Conservation (phyloP, 1,140 invertebrate species). For the Drosophila kohkoa region DNA sequence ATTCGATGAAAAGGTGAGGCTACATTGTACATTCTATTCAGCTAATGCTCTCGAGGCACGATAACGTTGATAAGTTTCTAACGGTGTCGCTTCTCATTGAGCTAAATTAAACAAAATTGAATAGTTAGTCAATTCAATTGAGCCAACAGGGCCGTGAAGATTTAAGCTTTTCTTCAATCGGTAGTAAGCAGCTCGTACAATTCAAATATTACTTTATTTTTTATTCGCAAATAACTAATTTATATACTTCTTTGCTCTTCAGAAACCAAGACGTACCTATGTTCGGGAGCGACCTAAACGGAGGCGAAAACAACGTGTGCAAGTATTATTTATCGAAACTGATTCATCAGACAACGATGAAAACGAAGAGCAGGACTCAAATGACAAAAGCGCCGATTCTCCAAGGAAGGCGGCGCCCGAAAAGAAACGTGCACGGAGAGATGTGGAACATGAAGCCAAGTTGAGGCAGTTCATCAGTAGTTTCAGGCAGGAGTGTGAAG, state of each 20-base stretch:
- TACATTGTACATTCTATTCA: no score
- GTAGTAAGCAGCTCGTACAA: conserved; percentile 80
- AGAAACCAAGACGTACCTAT: conserved; percentile 73
- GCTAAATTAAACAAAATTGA: conserved; percentile 61
- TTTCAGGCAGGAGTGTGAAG: conserved; percentile 73
- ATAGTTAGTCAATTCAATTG: conserved; percentile 57
- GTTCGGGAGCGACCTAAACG: conserved; percentile 63
- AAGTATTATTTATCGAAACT: conserved; percentile 64
- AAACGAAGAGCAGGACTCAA: conserved; percentile 48
- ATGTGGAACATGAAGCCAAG: conserved; percentile 56
- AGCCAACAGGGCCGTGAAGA: conserved; percentile 84
- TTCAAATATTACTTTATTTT: background rate
- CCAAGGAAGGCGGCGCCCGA: conserved; percentile 49
- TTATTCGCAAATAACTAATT: background rate
- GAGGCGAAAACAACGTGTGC: conserved; percentile 68
- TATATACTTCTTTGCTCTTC: background rate
- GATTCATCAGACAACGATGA: conserved; percentile 64
- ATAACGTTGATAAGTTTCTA: background rate
- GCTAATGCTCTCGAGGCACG: conserved; percentile 20
- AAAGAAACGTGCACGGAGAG: conserved; percentile 51
- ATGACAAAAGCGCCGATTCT: conserved; percentile 44
- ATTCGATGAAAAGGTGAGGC: conserved; percentile 66
- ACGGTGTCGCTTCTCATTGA: conserved; percentile 5
- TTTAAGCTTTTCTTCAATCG: conserved; percentile 68
- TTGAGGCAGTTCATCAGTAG: conserved; percentile 63